Evolutionary conservation across 2,797 vertebrate species (phyloP).

Genomic region (Peromyscus attwateri): DNA sequence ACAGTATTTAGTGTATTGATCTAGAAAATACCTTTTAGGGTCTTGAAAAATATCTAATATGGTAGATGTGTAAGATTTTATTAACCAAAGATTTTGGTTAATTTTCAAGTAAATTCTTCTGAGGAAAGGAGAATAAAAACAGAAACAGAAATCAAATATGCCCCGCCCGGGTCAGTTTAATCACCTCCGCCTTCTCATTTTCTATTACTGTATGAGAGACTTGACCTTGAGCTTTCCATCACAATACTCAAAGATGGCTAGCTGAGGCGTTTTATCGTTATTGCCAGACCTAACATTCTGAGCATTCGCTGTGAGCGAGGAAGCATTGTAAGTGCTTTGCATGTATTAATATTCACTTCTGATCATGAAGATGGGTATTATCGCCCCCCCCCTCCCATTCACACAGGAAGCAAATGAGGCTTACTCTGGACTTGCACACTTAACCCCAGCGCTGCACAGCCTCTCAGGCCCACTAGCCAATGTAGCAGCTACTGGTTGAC

Average conservation of each 20-base stretch:
- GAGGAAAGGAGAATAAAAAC: slow-evolving; percentile 20
- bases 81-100: slow-evolving; percentile 23
- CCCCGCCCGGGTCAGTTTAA: background rate
- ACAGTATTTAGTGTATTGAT: background rate
- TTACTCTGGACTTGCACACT: background rate
- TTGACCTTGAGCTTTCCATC: background rate
- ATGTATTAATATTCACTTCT: background rate
- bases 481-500: background rate
- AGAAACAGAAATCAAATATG: background rate
- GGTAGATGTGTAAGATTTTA: background rate
- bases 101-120: slow-evolving; percentile 36
- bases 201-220: slow-evolving; percentile 17
- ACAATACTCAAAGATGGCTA: background rate
- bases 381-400: background rate
- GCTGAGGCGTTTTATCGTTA: background rate
- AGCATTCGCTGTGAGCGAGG: background rate
- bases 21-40: background rate
- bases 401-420: background rate
- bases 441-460: background rate
- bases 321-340: background rate
- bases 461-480: background rate
- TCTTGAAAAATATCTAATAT: background rate
- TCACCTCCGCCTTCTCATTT: background rate
- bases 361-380: background rate
- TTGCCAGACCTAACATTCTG: background rate